These are phyloP conservation scores for Tetragonisca angustula DNA, from an alignment of 2,888 invertebrate genomes.

Conservation along the genomic window DNA sequence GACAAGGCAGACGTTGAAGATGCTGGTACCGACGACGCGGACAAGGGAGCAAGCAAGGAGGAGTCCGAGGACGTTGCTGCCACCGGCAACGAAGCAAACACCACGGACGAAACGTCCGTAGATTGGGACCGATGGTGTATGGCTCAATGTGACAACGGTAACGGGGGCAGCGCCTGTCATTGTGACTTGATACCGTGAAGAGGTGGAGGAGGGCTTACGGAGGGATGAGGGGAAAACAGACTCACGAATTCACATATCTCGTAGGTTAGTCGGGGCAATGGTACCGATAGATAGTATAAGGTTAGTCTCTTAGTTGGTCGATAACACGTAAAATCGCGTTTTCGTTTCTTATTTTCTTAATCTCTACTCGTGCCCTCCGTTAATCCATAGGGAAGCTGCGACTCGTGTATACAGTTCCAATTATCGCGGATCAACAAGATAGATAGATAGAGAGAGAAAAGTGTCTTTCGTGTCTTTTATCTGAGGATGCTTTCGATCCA, in stretches of 20 bases:
- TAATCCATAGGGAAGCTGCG: not conserved
- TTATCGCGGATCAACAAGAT: not conserved
- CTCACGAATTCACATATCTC: conserved; percentile 79
- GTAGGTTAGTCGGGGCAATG: conserved; percentile 66
- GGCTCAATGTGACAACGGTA: conserved; percentile 88
- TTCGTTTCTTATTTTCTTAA: not conserved
- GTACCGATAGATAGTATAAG: conserved; percentile 45
- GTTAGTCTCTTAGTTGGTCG: conserved; percentile 35
- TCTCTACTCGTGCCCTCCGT: not conserved
- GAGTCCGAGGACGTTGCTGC: not conserved
- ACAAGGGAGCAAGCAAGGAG: not conserved
- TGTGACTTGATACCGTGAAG: conserved; percentile 88
- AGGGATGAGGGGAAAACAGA: conserved; percentile 36
- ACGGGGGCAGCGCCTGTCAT: conserved; percentile 91
- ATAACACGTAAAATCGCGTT: not conserved
- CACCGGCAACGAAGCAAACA: not conserved
- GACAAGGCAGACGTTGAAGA: not conserved
- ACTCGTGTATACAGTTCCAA: not conserved
- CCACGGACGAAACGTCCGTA: conserved; percentile 27
- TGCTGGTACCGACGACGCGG: not conserved
- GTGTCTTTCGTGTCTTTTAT: not conserved
- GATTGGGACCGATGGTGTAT: conserved; percentile 88
- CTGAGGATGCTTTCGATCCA: conserved; percentile 4
- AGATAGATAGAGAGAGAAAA: not conserved
- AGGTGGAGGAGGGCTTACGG: not conserved